Base-by-base conservation (phyloP, 2,797 vertebrate species). In the Hydrolagus colliei region DNA sequence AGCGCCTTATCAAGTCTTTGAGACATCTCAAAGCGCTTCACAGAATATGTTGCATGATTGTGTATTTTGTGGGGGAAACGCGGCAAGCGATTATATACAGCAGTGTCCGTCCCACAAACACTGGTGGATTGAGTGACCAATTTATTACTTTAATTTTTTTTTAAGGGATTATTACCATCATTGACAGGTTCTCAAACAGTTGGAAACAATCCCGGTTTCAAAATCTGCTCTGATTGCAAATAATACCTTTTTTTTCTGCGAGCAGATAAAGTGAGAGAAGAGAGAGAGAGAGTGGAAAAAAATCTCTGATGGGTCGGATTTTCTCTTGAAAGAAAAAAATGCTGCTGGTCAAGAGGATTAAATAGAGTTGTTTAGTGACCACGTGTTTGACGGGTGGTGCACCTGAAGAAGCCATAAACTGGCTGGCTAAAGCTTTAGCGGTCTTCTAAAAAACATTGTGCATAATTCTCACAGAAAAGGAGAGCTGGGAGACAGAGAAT, bases 401-500 rank as follows among this genome's bases (percentile, higher is more conserved):
- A 14, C 63, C 67, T 68, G 67, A 68, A 67, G 65, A 35, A 84
- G 9, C 41, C 41, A 52, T 52, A 52, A 6, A 52, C 65, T 71
- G 79, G 35, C 41, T 84, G 65, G 65, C 63, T 84, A 18, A 71
- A 16, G n/a, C 63, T 71, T 71, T 71, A 41, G 65, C 68, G n/a
- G 11, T n/a, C 41, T 82, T 71, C 79, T 67, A 6, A 52, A 52
- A 52, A 52, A 52, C 41, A 71, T 84, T 71, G 65, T 84, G 63
- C 32, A 84, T 71, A 20, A 68, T 71, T 52, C 41, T 16, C 27
- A 18, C 18, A 32, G 65, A 52, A 67, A 27, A 67, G 32, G 18
- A 84, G 41, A 68, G 41, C 71, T 18, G 32, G 79, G 63, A 79
- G 68, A 52, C 80, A 88, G n/a, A 1, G 86, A 88, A 67, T 73